Evolutionary conservation across 2,888 invertebrate species (phyloP).

Genomic region (Spisula subtruncata): DNA sequence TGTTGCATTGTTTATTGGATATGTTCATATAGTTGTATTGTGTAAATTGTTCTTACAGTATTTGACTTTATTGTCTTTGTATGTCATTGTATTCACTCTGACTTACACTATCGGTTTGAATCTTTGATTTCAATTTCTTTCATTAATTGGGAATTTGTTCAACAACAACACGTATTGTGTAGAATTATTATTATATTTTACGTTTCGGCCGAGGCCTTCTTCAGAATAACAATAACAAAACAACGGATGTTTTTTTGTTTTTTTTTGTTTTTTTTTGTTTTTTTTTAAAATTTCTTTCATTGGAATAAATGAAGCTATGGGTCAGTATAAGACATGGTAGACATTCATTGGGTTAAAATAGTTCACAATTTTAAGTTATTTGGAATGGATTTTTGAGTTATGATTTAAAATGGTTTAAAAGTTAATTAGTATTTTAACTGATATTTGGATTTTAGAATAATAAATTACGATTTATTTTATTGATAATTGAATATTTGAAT

Average conservation of each 20-base stretch:
- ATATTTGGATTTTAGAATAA: no score
- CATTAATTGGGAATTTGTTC: no score
- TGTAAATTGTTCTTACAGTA: neutral
- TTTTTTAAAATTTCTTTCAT: slow-evolving; percentile 3
- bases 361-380: neutral
- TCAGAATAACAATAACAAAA: no score
- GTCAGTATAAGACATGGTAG: neutral
- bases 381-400: neutral
- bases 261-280: no score
- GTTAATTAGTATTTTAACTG: no score
- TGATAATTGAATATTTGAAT: no score
- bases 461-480: no score
- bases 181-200: no score
- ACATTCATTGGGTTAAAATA: neutral
- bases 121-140: neutral
- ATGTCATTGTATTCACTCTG: neutral
- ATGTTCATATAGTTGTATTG: neutral
- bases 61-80: neutral
- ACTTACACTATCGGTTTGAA: neutral
- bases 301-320: neutral
- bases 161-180: no score
- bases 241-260: no score
- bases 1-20: slow-evolving; percentile 3
- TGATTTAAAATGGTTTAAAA: no score
- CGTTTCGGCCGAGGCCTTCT: no score